These are phyloP conservation scores for Leptopterna dolabrata DNA, from an alignment of 2,888 invertebrate species.

Conservation along the genomic window DNA sequence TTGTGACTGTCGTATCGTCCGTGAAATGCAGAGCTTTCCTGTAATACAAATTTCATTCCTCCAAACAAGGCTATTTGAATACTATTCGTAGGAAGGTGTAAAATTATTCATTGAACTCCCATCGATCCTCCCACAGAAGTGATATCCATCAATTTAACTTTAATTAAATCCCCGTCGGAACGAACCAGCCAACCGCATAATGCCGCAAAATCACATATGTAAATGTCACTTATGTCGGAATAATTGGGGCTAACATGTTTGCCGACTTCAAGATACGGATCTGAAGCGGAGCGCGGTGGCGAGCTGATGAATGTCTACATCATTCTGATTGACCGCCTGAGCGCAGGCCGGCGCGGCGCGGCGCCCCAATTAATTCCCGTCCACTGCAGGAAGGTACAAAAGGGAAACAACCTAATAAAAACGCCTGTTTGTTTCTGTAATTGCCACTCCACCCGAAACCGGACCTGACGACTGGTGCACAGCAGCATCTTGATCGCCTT, in stretches of 20 bases:
- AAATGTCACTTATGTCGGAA: constrained; percentile 24
- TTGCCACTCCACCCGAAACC: background rate
- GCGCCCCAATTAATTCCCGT: constrained; percentile 3
- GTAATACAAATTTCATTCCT: no score
- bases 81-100: background rate
- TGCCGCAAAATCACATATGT: background rate
- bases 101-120: constrained; percentile 3
- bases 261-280: background rate
- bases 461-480: background rate
- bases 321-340: constrained; percentile 2
- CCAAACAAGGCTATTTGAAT: constrained; percentile 16
- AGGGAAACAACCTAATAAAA: constrained; percentile 6
- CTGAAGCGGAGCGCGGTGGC: background rate
- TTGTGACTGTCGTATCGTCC: no score
- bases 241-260: constrained; percentile 30
- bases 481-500: background rate
- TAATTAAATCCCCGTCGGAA: background rate
- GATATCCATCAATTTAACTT: background rate
- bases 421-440: constrained; percentile 21
- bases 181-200: background rate
- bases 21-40: no score
- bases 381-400: background rate
- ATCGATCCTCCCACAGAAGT: background rate
- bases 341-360: background rate
- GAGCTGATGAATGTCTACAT: constrained; percentile 21